phyloP scores from a whole-genome alignment of 2,888 invertebrate genomes.

The Hyposoter dolosus region DNA sequence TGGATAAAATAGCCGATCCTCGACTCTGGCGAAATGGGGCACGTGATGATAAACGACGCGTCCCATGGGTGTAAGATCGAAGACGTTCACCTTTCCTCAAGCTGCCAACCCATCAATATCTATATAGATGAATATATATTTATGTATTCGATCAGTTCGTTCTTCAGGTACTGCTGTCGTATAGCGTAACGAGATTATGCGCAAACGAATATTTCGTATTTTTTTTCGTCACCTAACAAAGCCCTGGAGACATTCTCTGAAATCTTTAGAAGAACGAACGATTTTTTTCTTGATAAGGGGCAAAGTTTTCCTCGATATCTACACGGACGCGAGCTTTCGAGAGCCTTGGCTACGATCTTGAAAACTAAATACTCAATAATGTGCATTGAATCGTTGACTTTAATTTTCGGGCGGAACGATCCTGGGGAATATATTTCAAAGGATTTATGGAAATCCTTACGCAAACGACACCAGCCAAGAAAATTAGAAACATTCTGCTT shows the following conservation, averaged over 20 bases:
- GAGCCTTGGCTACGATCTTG: not conserved
- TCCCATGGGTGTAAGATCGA: slow-evolving; percentile 72
- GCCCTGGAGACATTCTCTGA: slow-evolving; percentile 31
- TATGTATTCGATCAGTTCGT: slow-evolving; percentile 61
- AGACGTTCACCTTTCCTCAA: slow-evolving; percentile 70
- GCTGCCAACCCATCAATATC: slow-evolving; percentile 45
- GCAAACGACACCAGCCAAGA: not conserved
- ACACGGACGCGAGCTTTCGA: not conserved
- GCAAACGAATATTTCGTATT: slow-evolving; percentile 41
- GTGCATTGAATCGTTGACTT: not conserved
- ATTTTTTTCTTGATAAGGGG: not conserved
- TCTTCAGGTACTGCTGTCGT: slow-evolving; percentile 19
- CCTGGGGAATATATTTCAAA: not conserved
- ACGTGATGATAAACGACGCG: slow-evolving; percentile 77
- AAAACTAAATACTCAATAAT: not conserved
- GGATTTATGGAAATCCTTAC: not conserved
- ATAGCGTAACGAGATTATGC: slow-evolving; percentile 61
- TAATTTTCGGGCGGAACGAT: not conserved
- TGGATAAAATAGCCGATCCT: slow-evolving; percentile 71
- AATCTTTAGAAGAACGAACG: not conserved
- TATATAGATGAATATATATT: slow-evolving; percentile 28
- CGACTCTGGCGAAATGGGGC: slow-evolving; percentile 62
- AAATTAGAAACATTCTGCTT: not conserved
- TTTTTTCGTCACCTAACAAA: slow-evolving; percentile 53
- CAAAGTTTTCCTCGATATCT: not conserved